A percentile compares a stretch with the other conserved stretches of the same genome.
Evolutionary conservation across 1,140 invertebrate species (phyloP).

Genomic region (Heliothis subflexa): DNA sequence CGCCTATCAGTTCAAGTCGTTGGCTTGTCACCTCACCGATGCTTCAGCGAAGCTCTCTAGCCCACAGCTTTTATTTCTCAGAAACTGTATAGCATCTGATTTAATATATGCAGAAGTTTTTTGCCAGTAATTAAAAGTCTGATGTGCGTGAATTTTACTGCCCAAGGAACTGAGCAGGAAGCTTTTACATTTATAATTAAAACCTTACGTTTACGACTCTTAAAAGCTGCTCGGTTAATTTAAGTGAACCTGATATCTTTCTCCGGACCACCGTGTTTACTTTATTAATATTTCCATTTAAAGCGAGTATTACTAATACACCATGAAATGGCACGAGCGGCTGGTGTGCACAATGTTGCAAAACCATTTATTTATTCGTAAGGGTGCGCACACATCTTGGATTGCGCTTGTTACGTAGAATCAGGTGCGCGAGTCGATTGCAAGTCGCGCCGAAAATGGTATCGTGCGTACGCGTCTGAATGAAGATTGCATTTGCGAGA

Average conservation of each 20-base stretch:
- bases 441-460: background rate
- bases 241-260: background rate
- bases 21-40: slow-evolving; percentile 18
- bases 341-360: slow-evolving; percentile 16
- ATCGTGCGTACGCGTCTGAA: background rate
- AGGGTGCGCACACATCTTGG: background rate
- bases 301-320: background rate
- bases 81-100: background rate
- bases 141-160: background rate
- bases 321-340: slow-evolving; percentile 12
- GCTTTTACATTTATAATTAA: background rate
- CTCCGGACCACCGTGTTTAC: slow-evolving; percentile 4
- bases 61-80: background rate
- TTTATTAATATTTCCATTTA: slow-evolving; percentile 22
- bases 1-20: slow-evolving; percentile 43
- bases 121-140: slow-evolving; percentile 1
- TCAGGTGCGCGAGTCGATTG: background rate
- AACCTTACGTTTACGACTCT: background rate
- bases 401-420: background rate
- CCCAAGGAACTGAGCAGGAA: background rate
- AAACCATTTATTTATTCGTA: slow-evolving; percentile 3
- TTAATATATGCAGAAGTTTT: slow-evolving; percentile 1
- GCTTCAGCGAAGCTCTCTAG: background rate
- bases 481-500: background rate
- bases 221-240: background rate